Base-by-base conservation (phyloP, 1,140 invertebrate genomes). In the Conus betulinus region DNA sequence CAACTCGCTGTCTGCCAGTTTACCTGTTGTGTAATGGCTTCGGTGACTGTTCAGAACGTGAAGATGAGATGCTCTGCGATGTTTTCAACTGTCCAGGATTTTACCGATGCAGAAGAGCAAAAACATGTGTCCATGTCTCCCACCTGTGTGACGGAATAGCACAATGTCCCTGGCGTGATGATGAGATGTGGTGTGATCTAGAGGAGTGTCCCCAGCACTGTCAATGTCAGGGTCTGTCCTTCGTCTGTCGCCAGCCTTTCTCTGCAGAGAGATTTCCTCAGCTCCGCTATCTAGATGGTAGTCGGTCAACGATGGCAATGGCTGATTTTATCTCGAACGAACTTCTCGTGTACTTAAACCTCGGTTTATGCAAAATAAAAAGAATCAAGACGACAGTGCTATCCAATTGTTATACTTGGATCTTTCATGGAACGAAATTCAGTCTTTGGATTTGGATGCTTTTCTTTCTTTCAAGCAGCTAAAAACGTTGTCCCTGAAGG, bases 121-220 rank as follows among this genome's bases (percentile, higher is more conserved):
- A 15, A 11, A 55, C 71, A 17, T 90, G 90, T 57, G 76, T 89
- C 51, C 84, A 82, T 25, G 51, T 60, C 10, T 51, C 53, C 20
- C 79, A 87, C 52, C 10, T 90, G 0, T 88, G 86, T 53, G 85
- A 87, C 88, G 82, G 78, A 11, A 20, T 74, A 39, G 51, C 53
- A 52, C 71, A 90, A 60, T 89, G 87, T 88, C 88, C 85, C 53
- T 52, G 83, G 57, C 76, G 74, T 39, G 88, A 89, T 67, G 86
- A 91, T 53, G 88, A 89, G 27, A 53, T 82, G 67, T 67, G 11
- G 27, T 91, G 87, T 84, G 67, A 88, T 51, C 25, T 84, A 55
- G 39, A 39, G 39, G 52, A 74, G 8, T 86, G 84, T 86, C 84
- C 84, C 94, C 92, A 60, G 93, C 78, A 23, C 15, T 90, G 88